Evolutionary conservation across 2,113 vertebrate genomes (phyloP).

Genomic region (Eulacestoma nigropectus): DNA sequence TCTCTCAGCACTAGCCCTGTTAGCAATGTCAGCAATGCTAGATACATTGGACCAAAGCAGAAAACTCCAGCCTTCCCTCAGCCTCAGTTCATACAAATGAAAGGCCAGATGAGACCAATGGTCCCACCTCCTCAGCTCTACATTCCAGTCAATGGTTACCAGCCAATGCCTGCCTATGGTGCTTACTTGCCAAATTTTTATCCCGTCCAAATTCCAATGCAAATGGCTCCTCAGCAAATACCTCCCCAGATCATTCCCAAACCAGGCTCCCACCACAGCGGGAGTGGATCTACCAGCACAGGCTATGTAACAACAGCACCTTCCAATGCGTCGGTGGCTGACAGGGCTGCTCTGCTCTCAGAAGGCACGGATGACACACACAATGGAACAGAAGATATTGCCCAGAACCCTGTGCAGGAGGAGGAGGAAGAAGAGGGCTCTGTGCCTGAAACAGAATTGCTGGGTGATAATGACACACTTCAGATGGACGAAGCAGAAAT

Average conservation of each 20-base stretch:
- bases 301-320: slow-evolving; percentile 92
- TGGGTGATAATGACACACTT: slow-evolving; percentile 83
- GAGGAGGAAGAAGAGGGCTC: slow-evolving; percentile 77
- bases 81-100: slow-evolving; percentile 89
- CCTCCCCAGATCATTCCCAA: slow-evolving; percentile 85
- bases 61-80: slow-evolving; percentile 87
- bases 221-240: slow-evolving; percentile 87
- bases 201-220: slow-evolving; percentile 92
- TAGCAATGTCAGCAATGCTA: slow-evolving; percentile 88
- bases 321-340: slow-evolving; percentile 82
- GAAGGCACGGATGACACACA: slow-evolving; percentile 76
- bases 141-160: slow-evolving; percentile 95
- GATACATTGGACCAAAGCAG: slow-evolving; percentile 86
- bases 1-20: slow-evolving; percentile 95
- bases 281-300: slow-evolving; percentile 95
- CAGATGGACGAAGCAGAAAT: slow-evolving; percentile 78
- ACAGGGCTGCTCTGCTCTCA: slow-evolving; percentile 80
- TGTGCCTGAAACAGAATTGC: slow-evolving; percentile 89
- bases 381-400: slow-evolving; percentile 66
- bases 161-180: slow-evolving; percentile 88
- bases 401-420: slow-evolving; percentile 77
- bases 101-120: slow-evolving; percentile 88
- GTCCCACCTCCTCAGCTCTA: slow-evolving; percentile 90
- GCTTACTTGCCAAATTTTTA: slow-evolving; percentile 96
- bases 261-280: slow-evolving; percentile 90